Conservation (phyloP, 2,797 vertebrate genomes). For the Phoebastria nigripes region DNA sequence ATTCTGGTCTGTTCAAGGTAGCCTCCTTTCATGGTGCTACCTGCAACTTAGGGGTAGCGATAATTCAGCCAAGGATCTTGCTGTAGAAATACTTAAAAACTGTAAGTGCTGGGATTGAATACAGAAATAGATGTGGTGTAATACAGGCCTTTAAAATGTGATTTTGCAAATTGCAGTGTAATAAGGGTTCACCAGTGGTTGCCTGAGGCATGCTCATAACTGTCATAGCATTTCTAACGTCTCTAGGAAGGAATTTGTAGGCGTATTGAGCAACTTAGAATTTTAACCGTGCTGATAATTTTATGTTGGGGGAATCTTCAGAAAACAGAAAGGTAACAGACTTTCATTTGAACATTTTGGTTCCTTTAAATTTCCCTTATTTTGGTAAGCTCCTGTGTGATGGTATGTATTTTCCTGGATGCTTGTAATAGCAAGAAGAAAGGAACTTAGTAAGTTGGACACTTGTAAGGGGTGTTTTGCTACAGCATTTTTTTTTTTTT, state of each 20-base stretch:
- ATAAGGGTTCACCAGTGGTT: not conserved
- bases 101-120: constrained; percentile 78
- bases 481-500: not conserved
- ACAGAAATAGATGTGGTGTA: not conserved
- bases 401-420: not conserved
- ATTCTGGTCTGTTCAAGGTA: constrained; percentile 96
- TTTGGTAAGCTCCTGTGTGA: not conserved
- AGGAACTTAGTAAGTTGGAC: not conserved
- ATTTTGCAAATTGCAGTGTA: not conserved
- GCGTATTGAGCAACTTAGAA: not conserved
- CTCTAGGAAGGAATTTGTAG: not conserved
- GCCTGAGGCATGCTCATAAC: not conserved
- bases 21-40: constrained; percentile 94
- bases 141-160: not conserved
- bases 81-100: constrained; percentile 84
- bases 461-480: not conserved
- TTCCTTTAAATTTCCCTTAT: not conserved
- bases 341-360: not conserved
- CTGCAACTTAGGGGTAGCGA: constrained; percentile 88
- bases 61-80: constrained; percentile 74
- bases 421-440: not conserved
- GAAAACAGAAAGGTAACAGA: not conserved
- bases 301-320: not conserved
- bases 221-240: not conserved
- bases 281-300: not conserved